Percentiles rank a stretch among this genome's conserved stretches.
Conservation (phyloP, 2,113 vertebrate genomes). For the Ammodytes marinus region DNA sequence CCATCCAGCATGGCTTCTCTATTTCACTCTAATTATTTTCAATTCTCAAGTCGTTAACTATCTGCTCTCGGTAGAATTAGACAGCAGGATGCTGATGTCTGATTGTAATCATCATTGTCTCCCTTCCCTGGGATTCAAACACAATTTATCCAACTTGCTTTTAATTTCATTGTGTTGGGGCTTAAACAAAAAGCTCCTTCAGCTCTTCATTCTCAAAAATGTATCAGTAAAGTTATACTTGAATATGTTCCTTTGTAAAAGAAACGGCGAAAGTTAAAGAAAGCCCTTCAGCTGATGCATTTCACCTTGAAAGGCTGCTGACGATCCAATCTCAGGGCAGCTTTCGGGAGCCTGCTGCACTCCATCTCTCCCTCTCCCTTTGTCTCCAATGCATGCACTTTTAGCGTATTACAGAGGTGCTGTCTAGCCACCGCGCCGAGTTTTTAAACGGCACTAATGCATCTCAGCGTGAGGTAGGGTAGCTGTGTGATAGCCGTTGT, state of each 20-base stretch:
- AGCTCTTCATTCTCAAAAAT: conserved; percentile 10
- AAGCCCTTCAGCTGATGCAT: conserved; percentile 57
- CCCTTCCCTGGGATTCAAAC: conserved; percentile 40
- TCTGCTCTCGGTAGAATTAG: conserved; percentile 47
- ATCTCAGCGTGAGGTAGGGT: conserved; percentile 45
- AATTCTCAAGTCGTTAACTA: conserved; percentile 58
- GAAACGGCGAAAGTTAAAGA: conserved; percentile 15
- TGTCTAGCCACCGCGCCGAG: conserved; percentile 28
- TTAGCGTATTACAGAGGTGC: conserved; percentile 67
- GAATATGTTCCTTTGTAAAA: conserved; percentile 20
- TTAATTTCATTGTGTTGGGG: conserved; percentile 37
- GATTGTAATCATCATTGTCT: conserved; percentile 49
- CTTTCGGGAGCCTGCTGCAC: conserved; percentile 5
- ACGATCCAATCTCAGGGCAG: conserved; percentile 28
- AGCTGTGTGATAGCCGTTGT: conserved; percentile 33
- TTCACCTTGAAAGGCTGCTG: conserved; percentile 68
- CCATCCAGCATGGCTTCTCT: conserved; percentile 24
- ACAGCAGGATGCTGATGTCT: conserved; percentile 68
- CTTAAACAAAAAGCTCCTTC: conserved; percentile 17
- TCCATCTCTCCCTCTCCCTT: background rate
- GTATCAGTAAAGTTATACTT: background rate
- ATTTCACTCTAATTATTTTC: conserved; percentile 53
- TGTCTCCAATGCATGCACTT: conserved; percentile 26
- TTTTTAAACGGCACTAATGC: conserved; percentile 63
- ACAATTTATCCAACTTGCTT: conserved; percentile 28